Base-by-base conservation (phyloP, 1,140 invertebrate species). In the Ceratina australensis region DNA sequence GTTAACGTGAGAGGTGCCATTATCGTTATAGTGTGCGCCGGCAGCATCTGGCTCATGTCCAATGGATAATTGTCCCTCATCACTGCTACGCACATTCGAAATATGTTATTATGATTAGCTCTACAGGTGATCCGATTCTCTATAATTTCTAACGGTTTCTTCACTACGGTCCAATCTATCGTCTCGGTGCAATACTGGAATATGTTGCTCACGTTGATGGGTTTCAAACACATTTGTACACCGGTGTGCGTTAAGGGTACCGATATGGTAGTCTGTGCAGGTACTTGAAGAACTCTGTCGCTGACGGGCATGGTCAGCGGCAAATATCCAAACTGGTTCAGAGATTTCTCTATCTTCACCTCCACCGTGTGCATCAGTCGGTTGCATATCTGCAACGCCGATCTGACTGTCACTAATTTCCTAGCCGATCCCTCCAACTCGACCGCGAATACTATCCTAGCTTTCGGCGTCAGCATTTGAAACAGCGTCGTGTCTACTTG, bases 351-450 rank as follows among this genome's bases (percentile, higher is more conserved):
- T 80, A 96, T 92, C 87, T 95, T 95, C 0, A 96, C 90, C 86
- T 97, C 96, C 15, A 98, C 93, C 0, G 94, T 86, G 74, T 96
- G 94, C 64, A 94, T 94, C 75, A 98, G 89, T 84, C 94, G 93
- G 92, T 99, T 99, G 8, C 94, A 91, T 2, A 99, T 91, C 71
- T 95, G 94, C 59, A 99, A 92, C 50, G 98, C 97, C 26, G 98
- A 99, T 72, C 98, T 94, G 4, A 99, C 95, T n/a, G 97, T 97
- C n/a, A 99, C 96, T 72, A 99, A 92, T 92, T 99, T 99, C 77
- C 97, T 94, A 0, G 98, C 98, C 50, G 97, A 98, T 0, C 98
- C 98, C 90, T 98, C 97, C 71, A 99, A 92, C 3, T 95, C 95
- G 0, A 99, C 96, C 83, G 97, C 96, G 88, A 98, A 96, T 12